Evolutionary conservation across 2,888 invertebrate species (phyloP).

Genomic region (Drosophila austrosaltans): DNA sequence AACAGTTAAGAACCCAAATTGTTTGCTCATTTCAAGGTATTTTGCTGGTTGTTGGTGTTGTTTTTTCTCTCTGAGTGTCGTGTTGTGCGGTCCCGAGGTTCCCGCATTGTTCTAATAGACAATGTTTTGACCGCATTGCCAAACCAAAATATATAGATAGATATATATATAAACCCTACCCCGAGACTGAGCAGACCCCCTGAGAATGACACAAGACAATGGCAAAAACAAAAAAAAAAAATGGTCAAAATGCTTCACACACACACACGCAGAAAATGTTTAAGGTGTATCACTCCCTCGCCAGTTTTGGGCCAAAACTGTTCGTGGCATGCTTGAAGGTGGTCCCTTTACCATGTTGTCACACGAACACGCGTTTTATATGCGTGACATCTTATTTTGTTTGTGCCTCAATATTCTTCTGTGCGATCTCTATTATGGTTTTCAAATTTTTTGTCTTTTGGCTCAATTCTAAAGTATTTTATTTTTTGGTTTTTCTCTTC

Average conservation of each 20-base stretch:
- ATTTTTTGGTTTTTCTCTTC: conserved; percentile 8
- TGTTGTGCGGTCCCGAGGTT: conserved; percentile 67
- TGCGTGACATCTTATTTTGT: conserved; percentile 70
- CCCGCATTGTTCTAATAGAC: conserved; percentile 68
- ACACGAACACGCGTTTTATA: conserved; percentile 63
- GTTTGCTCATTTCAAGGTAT: conserved; percentile 75
- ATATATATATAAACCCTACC: background rate
- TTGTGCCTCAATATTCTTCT: conserved; percentile 31
- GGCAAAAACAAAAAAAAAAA: conserved; percentile 31
- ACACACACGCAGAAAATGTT: background rate
- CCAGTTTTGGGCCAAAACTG: conserved; percentile 15
- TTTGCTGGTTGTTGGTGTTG: conserved; percentile 45
- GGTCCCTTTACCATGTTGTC: conserved; percentile 43
- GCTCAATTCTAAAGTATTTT: conserved; percentile 1
- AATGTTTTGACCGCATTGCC: conserved; percentile 82
- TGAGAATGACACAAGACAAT: conserved; percentile 48
- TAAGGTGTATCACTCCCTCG: conserved; percentile 40
- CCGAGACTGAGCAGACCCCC: conserved; percentile 24
- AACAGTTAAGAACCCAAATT: conserved; percentile 71
- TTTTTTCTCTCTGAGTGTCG: conserved; percentile 27
- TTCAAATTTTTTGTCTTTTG: conserved; percentile 10
- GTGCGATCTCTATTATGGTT: conserved; percentile 51
- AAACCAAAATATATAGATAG: conserved; percentile 76
- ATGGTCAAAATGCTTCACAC: conserved; percentile 20
- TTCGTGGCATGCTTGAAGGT: conserved; percentile 2